phyloP scores from a whole-genome alignment of 1,140 invertebrate genomes.

The Eriosoma lanigerum region DNA sequence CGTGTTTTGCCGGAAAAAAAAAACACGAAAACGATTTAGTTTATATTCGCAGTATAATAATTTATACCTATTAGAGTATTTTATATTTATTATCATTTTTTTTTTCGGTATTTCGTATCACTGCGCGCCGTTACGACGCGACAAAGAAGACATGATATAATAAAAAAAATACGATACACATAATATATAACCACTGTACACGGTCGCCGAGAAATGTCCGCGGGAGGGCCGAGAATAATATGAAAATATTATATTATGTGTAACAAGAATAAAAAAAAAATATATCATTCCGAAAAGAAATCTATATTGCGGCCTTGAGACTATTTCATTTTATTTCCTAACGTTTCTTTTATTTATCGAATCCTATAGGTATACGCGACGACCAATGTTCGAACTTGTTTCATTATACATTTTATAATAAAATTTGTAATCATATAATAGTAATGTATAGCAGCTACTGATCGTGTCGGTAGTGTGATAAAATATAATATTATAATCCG shows the following conservation, averaged over 20 bases:
- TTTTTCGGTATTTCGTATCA: neutral
- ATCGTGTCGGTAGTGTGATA: no score
- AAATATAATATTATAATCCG: no score
- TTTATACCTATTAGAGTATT: no score
- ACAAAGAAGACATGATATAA: neutral
- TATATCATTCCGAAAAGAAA: conserved; percentile 5
- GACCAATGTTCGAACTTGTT: neutral
- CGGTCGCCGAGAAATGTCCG: neutral
- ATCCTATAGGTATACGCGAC: neutral
- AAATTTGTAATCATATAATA: no score
- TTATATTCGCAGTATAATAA: neutral
- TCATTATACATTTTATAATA: no score
- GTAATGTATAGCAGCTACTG: no score
- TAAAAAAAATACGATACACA: neutral
- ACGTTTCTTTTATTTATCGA: neutral
- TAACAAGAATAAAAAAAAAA: conserved; percentile 6
- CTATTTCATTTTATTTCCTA: neutral
- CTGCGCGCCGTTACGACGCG: neutral
- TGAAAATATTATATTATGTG: neutral
- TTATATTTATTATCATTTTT: no score
- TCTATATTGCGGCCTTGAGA: neutral
- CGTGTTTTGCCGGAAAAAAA: neutral
- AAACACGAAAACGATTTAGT: neutral
- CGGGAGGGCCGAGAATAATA: conserved; percentile 45
- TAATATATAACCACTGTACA: neutral